A percentile compares a stretch with the other conserved stretches of the same genome.
These are phyloP conservation scores for Python bivittatus DNA, from an alignment of 2,113 vertebrate species.

Conservation along the genomic window DNA sequence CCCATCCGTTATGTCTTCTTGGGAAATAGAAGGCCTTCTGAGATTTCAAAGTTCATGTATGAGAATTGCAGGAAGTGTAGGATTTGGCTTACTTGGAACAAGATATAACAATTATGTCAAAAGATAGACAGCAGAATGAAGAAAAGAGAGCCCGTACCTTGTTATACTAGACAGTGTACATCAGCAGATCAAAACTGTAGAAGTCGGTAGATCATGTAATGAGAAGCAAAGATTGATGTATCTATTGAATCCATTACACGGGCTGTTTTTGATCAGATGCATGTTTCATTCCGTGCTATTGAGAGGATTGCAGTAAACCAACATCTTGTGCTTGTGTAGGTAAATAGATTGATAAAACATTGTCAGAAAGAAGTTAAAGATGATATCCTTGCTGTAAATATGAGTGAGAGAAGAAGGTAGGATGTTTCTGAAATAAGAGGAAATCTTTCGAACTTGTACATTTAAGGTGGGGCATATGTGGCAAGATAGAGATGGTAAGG, in stretches of 20 bases:
- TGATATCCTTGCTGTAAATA: neutral
- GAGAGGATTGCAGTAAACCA: rapidly evolving
- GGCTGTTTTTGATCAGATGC: rapidly evolving
- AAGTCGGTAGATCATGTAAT: rapidly evolving
- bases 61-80: neutral
- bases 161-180: neutral
- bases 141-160: rapidly evolving
- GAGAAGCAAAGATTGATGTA: neutral
- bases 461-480: neutral
- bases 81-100: neutral
- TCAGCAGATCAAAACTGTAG: neutral
- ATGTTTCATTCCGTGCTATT: neutral
- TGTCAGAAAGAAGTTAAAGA: neutral
- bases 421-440: rapidly evolving
- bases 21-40: neutral
- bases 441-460: neutral
- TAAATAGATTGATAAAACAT: neutral
- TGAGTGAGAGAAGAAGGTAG: neutral
- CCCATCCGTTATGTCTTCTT: neutral
- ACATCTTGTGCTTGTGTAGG: rapidly evolving
- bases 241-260: rapidly evolving
- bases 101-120: neutral
- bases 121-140: neutral
- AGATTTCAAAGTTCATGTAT: conserved; percentile 29
- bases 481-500: rapidly evolving